These are phyloP conservation scores for Australoheros facetus DNA, from an alignment of 2,797 vertebrate species.

Conservation along the genomic window DNA sequence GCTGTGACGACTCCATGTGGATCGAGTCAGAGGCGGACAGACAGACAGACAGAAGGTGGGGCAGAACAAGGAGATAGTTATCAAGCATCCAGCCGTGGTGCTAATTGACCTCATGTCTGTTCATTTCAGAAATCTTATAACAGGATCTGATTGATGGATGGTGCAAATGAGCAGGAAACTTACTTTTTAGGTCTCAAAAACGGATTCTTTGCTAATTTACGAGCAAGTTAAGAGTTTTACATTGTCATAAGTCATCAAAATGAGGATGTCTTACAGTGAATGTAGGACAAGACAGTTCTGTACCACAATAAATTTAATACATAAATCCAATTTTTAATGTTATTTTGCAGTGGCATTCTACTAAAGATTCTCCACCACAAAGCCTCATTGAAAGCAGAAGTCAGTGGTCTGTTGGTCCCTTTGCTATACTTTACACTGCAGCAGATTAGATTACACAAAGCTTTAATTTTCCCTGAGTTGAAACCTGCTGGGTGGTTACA, in stretches of 20 bases:
- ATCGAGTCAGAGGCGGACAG: conserved; percentile 29
- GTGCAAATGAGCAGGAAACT: background rate
- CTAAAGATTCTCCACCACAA: background rate
- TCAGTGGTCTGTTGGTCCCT: conserved; percentile 10
- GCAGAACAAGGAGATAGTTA: conserved; percentile 38
- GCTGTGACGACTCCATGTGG: conserved; percentile 32
- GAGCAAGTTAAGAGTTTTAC: background rate
- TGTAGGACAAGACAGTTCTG: no score
- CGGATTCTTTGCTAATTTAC: background rate
- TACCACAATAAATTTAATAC: background rate
- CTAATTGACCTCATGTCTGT: conserved; percentile 24
- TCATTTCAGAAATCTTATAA: conserved; percentile 21
- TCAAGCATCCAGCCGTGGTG: conserved; percentile 52
- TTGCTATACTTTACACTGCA: conserved; percentile 28
- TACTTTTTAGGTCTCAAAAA: background rate
- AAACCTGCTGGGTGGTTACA: conserved; percentile 51
- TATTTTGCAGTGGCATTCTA: background rate
- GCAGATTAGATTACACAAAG: conserved; percentile 59
- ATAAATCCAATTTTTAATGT: background rate
- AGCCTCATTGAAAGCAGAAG: background rate
- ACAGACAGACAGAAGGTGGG: conserved; percentile 13
- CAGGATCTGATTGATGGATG: conserved; percentile 11
- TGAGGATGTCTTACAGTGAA: background rate
- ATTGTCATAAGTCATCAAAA: background rate
- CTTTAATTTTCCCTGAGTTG: conserved; percentile 44